Evolutionary conservation across 2,797 vertebrate genomes (phyloP).

Genomic region (Glossophaga mutica): DNA sequence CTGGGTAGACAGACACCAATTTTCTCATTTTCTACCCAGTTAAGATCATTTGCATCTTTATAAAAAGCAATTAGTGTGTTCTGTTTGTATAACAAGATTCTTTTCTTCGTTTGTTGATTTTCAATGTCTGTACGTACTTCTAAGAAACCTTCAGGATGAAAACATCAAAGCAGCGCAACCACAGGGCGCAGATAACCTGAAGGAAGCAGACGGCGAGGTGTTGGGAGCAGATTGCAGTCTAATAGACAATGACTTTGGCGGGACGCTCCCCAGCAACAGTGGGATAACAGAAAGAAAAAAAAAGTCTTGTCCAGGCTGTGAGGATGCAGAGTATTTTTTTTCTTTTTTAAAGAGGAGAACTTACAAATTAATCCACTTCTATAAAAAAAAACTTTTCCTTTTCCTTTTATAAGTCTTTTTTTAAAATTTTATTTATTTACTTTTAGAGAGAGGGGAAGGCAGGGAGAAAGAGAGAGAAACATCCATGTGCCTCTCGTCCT

Average conservation of each 20-base stretch:
- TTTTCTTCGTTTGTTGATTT: conserved; percentile 40
- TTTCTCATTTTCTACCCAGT: background rate
- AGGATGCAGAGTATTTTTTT: background rate
- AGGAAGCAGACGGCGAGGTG: background rate
- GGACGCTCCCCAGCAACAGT: background rate
- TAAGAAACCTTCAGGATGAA: conserved; percentile 39
- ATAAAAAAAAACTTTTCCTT: background rate
- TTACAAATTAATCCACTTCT: background rate
- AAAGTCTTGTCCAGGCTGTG: background rate
- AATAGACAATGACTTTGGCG: background rate
- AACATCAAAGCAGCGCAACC: conserved; percentile 57
- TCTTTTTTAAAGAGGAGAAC: background rate
- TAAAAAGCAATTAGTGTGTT: background rate
- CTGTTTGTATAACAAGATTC: conserved; percentile 39
- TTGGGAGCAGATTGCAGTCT: background rate
- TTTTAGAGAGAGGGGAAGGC: background rate
- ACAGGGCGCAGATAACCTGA: conserved; percentile 9
- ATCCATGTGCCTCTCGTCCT: fast-evolving
- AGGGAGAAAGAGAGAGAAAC: background rate
- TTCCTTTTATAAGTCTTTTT: background rate
- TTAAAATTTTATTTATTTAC: background rate
- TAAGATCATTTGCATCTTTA: background rate
- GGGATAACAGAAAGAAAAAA: background rate
- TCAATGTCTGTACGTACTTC: conserved; percentile 23
- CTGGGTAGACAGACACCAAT: background rate